Conservation (phyloP, 2,888 invertebrate genomes). For the Lasioglossum malachurum region DNA sequence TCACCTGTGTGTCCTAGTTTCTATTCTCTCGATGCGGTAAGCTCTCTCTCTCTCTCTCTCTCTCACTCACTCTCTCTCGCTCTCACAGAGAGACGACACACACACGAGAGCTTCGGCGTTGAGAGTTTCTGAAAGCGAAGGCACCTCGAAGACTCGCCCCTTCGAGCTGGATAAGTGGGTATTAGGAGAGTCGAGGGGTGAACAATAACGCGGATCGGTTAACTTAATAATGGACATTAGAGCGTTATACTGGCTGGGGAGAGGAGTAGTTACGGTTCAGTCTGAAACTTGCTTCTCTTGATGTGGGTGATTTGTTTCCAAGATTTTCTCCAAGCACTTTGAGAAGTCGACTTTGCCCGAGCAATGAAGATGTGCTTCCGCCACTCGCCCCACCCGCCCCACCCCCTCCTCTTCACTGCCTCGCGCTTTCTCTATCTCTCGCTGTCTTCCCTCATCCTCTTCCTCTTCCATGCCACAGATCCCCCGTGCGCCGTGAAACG, state of each 20-base stretch:
- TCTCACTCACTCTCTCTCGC: neutral
- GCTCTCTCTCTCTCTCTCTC: slow-evolving; percentile 39
- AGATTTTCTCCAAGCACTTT: slow-evolving; percentile 71
- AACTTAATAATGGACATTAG: slow-evolving; percentile 77
- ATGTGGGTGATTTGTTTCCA: slow-evolving; percentile 74
- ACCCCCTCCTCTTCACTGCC: no score
- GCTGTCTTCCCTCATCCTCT: neutral
- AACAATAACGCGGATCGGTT: slow-evolving; percentile 77
- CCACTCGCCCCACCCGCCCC: neutral
- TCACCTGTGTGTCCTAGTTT: slow-evolving; percentile 74
- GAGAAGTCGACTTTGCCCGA: slow-evolving; percentile 64
- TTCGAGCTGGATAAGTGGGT: slow-evolving; percentile 73
- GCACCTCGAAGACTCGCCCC: slow-evolving; percentile 65
- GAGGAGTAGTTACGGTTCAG: slow-evolving; percentile 53
- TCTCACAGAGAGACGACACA: no score
- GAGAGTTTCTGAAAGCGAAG: slow-evolving; percentile 70
- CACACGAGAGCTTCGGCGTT: slow-evolving; percentile 39
- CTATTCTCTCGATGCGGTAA: slow-evolving; percentile 70
- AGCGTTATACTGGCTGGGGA: slow-evolving; percentile 62
- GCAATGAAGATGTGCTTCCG: slow-evolving; percentile 51
- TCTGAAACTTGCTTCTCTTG: slow-evolving; percentile 69
- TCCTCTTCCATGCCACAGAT: neutral
- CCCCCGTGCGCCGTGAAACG: slow-evolving; percentile 52
- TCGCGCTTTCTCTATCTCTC: neutral
- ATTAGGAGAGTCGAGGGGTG: slow-evolving; percentile 71